Conservation (phyloP, 2,113 vertebrate genomes). For the Uria lomvia region DNA sequence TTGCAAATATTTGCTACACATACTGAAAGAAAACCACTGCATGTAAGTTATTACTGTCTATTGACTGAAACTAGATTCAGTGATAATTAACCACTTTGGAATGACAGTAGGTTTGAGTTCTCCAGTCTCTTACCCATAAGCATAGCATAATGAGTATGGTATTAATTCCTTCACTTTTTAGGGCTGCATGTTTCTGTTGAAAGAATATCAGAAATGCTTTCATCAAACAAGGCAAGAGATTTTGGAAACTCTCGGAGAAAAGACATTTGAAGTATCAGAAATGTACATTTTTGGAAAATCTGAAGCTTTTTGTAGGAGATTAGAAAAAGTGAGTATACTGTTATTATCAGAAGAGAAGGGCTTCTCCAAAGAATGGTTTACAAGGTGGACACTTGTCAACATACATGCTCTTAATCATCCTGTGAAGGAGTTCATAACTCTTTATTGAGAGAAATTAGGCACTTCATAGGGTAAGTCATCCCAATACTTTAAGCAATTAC, state of each 20-base stretch:
- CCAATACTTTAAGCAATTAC: neutral
- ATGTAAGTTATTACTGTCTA: neutral
- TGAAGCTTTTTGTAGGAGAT: slow-evolving; percentile 80
- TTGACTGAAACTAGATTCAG: neutral
- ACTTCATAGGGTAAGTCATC: neutral
- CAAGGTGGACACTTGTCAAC: neutral
- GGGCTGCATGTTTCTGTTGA: slow-evolving; percentile 78
- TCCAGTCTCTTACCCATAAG: neutral
- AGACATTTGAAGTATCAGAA: slow-evolving; percentile 79
- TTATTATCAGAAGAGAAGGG: neutral
- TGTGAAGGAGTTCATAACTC: neutral
- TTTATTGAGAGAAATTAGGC: neutral
- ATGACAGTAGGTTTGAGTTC: neutral
- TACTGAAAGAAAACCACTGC: neutral
- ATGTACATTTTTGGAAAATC: slow-evolving; percentile 83
- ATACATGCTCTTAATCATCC: neutral
- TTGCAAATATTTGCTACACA: neutral
- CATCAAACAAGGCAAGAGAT: slow-evolving; percentile 72
- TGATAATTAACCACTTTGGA: neutral
- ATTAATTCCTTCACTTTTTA: slow-evolving; percentile 33
- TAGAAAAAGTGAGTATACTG: slow-evolving; percentile 77
- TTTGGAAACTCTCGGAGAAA: slow-evolving; percentile 66
- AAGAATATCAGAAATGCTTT: slow-evolving; percentile 82
- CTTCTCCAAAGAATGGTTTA: neutral
- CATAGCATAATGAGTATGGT: neutral